Conservation (phyloP, 2,888 invertebrate species). For the Spisula subtruncata region DNA sequence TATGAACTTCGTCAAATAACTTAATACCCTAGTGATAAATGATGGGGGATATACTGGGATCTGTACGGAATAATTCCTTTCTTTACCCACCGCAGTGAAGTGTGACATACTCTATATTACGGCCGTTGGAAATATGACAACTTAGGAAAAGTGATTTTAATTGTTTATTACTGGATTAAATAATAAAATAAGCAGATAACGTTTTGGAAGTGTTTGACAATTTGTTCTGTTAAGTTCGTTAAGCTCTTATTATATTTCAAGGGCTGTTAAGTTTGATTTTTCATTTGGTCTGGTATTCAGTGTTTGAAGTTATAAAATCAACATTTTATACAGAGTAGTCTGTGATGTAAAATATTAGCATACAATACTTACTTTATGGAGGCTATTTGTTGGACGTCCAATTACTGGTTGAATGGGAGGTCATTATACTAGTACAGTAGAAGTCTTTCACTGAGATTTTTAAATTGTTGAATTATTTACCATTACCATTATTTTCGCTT, state of each 20-base stretch:
- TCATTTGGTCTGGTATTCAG: background rate
- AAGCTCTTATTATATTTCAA: background rate
- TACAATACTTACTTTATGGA: background rate
- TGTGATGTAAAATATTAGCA: background rate
- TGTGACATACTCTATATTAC: background rate
- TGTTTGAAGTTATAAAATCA: background rate
- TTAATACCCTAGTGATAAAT: background rate
- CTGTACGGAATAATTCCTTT: background rate
- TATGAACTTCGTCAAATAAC: conserved; percentile 1
- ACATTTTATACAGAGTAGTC: too few relatives aligned
- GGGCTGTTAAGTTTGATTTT: background rate
- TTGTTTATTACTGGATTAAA: background rate
- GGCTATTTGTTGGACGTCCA: background rate
- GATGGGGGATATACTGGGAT: background rate
- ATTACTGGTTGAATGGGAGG: background rate
- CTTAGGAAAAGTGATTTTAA: background rate
- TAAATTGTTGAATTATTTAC: conserved; percentile 5
- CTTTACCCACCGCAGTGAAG: background rate
- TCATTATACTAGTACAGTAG: background rate
- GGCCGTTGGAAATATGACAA: background rate
- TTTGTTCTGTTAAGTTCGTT: background rate
- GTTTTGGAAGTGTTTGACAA: background rate
- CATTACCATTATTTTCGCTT: background rate
- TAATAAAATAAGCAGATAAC: background rate
- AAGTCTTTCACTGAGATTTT: background rate